phyloP scores from a whole-genome alignment of 2,797 vertebrate genomes.

The Lagodon rhomboides region DNA sequence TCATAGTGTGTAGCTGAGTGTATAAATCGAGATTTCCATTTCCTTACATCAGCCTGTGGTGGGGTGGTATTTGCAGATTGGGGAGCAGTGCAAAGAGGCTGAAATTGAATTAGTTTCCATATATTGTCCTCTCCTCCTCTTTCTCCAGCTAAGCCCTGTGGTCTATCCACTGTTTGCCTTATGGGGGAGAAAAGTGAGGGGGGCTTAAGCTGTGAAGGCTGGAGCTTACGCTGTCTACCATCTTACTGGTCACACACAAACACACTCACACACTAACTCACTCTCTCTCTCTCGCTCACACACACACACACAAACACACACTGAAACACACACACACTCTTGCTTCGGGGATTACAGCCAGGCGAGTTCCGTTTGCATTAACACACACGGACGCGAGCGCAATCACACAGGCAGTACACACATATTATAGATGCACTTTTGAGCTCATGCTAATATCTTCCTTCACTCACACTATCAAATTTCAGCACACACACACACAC shows the following conservation, averaged over 20 bases:
- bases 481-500: constrained; percentile 40
- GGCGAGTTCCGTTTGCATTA: constrained; percentile 55
- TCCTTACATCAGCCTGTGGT: constrained; percentile 76
- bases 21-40: constrained; percentile 79
- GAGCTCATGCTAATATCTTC: constrained; percentile 67
- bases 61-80: constrained; percentile 81
- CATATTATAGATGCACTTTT: constrained; percentile 58
- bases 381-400: constrained; percentile 49
- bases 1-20: constrained; percentile 49
- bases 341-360: constrained; percentile 61
- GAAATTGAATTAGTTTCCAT: constrained; percentile 87
- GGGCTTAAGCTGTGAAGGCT: constrained; percentile 80
- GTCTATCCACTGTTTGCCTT: constrained; percentile 84
- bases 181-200: constrained; percentile 77
- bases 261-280: constrained; percentile 37
- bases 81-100: constrained; percentile 71
- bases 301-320: constrained; percentile 21
- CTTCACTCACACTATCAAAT: constrained; percentile 56
- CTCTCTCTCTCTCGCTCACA: constrained; percentile 23
- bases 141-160: constrained; percentile 79
- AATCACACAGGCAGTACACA: constrained; percentile 50
- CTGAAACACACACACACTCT: constrained; percentile 29
- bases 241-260: constrained; percentile 70
- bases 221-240: constrained; percentile 74
- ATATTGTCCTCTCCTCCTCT: constrained; percentile 81